Evolutionary conservation across 2,797 vertebrate genomes (phyloP).

Genomic region (Leptoclinus maculatus): DNA sequence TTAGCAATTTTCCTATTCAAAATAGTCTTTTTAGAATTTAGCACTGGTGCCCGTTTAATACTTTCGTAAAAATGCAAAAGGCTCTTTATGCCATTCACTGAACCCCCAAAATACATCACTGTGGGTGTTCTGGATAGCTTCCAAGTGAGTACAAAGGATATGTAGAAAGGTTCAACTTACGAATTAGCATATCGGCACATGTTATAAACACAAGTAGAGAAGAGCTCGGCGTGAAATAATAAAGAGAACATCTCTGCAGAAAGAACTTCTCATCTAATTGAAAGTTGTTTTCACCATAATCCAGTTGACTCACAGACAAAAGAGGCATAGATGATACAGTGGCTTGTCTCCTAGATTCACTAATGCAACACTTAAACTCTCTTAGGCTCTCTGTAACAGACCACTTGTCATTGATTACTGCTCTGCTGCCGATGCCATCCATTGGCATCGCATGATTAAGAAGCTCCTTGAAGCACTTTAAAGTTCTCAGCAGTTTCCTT

Average conservation of each 20-base stretch:
- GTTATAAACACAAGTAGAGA: background rate
- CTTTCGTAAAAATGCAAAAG: too few species aligned
- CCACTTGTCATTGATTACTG: constrained; percentile 49
- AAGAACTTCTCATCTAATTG: background rate
- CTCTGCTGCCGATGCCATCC: constrained; percentile 39
- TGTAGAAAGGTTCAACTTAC: background rate
- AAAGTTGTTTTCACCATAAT: constrained; percentile 25
- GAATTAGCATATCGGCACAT: background rate
- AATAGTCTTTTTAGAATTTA: too few species aligned
- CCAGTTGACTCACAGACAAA: background rate
- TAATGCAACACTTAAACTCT: constrained; percentile 11
- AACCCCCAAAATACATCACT: background rate
- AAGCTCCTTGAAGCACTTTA: constrained; percentile 41
- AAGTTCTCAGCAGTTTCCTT: constrained; percentile 39
- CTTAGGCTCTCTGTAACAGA: background rate
- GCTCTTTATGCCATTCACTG: background rate
- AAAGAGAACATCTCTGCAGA: background rate
- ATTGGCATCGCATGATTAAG: constrained; percentile 36
- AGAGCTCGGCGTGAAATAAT: background rate
- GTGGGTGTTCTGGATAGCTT: background rate
- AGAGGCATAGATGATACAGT: constrained; percentile 16
- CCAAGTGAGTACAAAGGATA: background rate
- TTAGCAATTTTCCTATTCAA: too few species aligned
- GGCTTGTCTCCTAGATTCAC: constrained; percentile 18
- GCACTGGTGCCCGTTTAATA: too few species aligned